These are phyloP conservation scores for Phymanthus crucifer DNA, from an alignment of 92 coral and sea anemone genomes.

Conservation along the genomic window DNA sequence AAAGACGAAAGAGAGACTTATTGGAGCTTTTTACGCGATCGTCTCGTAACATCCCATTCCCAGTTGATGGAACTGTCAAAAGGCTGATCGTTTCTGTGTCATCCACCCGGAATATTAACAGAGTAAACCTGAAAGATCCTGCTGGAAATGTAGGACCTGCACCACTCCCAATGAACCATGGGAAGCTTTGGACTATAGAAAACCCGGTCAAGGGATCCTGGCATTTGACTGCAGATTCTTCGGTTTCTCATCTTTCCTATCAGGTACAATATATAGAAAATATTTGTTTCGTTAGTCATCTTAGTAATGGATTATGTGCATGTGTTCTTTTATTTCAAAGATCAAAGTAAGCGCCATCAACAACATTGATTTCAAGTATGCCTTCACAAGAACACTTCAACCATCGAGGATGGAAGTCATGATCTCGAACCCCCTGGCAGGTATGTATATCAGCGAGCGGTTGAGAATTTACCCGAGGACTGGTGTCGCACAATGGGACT, in stretches of 20 bases:
- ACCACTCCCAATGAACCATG: constrained; percentile 47
- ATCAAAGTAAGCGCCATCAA: constrained; percentile 59
- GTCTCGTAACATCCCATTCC: constrained; percentile 21
- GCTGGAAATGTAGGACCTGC: constrained; percentile 26
- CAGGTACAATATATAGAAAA: constrained; percentile 32
- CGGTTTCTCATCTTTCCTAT: constrained; percentile 27
- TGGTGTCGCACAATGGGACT: too few relatives aligned
- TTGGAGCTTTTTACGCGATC: not conserved
- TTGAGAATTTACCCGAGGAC: not conserved
- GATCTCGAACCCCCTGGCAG: constrained; percentile 23
- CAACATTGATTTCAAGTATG: constrained; percentile 58
- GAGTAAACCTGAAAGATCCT: constrained; percentile 53
- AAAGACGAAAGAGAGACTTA: constrained; percentile 17
- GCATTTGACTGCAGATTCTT: constrained; percentile 47
- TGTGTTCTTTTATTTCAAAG: constrained; percentile 1
- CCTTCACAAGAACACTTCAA: constrained; percentile 10
- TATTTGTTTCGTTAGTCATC: not conserved
- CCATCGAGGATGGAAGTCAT: constrained; percentile 19
- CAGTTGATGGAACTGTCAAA: constrained; percentile 68
- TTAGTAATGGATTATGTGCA: not conserved
- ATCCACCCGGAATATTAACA: constrained; percentile 10
- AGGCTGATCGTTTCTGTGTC: constrained; percentile 59
- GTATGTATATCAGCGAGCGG: not conserved
- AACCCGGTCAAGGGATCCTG: constrained; percentile 55
- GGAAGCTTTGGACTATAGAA: constrained; percentile 56